Percentiles rank a stretch among this genome's conserved stretches.
phyloP scores from a whole-genome alignment of 2,113 vertebrate genomes.

The Salminus brasiliensis region DNA sequence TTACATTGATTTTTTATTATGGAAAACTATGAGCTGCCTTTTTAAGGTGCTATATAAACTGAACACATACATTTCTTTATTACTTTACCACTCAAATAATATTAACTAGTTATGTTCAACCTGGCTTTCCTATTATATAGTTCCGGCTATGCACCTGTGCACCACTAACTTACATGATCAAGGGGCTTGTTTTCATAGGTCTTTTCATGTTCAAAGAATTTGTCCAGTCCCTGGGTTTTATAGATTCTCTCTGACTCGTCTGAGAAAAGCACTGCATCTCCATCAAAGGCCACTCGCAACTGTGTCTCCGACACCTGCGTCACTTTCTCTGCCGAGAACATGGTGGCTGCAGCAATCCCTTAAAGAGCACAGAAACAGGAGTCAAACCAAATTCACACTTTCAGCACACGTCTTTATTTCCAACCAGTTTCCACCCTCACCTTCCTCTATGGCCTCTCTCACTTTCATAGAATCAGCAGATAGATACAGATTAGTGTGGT shows the following conservation, averaged over 20 bases:
- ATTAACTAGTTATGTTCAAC: no score
- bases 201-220: conserved; percentile 94
- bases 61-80: no score
- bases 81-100: no score
- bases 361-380: background rate
- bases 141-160: no score
- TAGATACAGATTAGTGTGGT: conserved; percentile 95
- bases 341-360: conserved; percentile 94
- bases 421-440: conserved; percentile 68
- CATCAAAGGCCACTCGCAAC: conserved; percentile 93
- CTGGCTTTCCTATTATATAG: background rate
- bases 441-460: conserved; percentile 89
- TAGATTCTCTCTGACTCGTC: conserved; percentile 94
- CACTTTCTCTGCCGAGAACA: conserved; percentile 88
- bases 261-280: conserved; percentile 92
- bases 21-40: no score
- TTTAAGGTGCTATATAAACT: background rate
- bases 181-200: conserved; percentile 90
- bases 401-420: background rate
- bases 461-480: conserved; percentile 91
- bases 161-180: conserved; percentile 83
- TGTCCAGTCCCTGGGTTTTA: conserved; percentile 91
- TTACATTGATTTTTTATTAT: no score
- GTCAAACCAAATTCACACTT: background rate
- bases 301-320: conserved; percentile 84